phyloP scores from a whole-genome alignment of 1,140 invertebrate genomes.

The Calycopis cecrops region DNA sequence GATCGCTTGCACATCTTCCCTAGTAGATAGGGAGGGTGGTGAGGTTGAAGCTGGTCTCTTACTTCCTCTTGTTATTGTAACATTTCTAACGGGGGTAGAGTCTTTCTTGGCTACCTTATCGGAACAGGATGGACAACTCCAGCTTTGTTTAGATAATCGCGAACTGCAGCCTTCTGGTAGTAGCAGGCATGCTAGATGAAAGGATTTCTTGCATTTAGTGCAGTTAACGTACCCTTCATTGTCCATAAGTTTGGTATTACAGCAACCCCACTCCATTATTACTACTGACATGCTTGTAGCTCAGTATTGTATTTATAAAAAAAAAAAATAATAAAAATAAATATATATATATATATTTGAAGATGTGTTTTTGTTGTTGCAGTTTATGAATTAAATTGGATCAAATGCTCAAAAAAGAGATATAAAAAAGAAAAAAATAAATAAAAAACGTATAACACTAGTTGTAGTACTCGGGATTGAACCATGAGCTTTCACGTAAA shows the following conservation, averaged over 20 bases:
- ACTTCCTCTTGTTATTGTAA: not conserved
- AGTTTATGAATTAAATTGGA: no score
- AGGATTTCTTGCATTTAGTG: not conserved
- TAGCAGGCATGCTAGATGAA: not conserved
- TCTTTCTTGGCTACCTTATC: not conserved
- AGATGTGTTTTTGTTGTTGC: no score
- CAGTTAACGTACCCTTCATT: not conserved
- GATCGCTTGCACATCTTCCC: not conserved
- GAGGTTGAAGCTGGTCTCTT: conserved; percentile 1
- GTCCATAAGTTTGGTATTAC: not conserved
- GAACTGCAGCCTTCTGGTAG: not conserved
- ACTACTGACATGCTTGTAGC: not conserved
- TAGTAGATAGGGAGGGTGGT: not conserved
- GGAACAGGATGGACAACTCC: not conserved
- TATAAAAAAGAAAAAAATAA: no score
- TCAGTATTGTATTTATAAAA: no score
- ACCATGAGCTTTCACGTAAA: no score
- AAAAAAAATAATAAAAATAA: no score
- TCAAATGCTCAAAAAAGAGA: no score
- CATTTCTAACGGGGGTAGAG: not conserved
- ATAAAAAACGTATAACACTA: no score
- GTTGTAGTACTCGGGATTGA: no score
- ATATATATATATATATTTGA: no score
- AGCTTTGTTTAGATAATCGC: not conserved
- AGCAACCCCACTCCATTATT: not conserved